phyloP scores from a whole-genome alignment of 2,113 vertebrate genomes.

The Pithys albifrons region DNA sequence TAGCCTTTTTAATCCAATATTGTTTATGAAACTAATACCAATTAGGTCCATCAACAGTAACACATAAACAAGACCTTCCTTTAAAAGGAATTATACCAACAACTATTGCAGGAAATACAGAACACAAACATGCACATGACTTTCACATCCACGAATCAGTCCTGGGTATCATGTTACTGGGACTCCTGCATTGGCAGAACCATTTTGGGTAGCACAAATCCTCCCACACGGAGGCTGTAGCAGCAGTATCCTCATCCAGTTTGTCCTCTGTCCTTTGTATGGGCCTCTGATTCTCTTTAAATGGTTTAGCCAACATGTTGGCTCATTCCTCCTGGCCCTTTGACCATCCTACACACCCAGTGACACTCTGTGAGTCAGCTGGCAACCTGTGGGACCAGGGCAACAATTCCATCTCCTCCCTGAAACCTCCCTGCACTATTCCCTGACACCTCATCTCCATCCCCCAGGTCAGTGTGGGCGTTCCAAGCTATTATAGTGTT shows the following conservation, averaged over 20 bases:
- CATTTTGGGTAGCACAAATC: neutral
- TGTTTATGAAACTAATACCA: neutral
- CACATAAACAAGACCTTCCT: neutral
- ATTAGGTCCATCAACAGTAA: neutral
- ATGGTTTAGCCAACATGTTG: neutral
- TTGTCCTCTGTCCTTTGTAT: neutral
- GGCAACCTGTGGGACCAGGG: neutral
- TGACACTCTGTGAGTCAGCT: slow-evolving; percentile 17
- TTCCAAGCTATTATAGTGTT: neutral
- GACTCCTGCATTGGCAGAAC: neutral
- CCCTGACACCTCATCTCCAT: neutral
- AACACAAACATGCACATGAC: neutral
- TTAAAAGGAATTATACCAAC: neutral
- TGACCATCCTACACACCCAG: neutral
- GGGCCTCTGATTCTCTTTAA: neutral
- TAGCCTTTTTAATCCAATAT: neutral
- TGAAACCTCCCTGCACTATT: neutral
- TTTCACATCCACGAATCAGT: neutral
- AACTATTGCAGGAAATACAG: neutral
- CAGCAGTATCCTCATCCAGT: rapidly evolving
- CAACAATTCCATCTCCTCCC: slow-evolving; percentile 1
- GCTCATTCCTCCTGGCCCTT: neutral
- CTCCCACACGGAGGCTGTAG: rapidly evolving
- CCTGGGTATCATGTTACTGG: neutral
- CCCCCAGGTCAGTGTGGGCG: neutral